Base-by-base conservation (phyloP, 2,888 invertebrate species). In the Blastobasis lacticolella region DNA sequence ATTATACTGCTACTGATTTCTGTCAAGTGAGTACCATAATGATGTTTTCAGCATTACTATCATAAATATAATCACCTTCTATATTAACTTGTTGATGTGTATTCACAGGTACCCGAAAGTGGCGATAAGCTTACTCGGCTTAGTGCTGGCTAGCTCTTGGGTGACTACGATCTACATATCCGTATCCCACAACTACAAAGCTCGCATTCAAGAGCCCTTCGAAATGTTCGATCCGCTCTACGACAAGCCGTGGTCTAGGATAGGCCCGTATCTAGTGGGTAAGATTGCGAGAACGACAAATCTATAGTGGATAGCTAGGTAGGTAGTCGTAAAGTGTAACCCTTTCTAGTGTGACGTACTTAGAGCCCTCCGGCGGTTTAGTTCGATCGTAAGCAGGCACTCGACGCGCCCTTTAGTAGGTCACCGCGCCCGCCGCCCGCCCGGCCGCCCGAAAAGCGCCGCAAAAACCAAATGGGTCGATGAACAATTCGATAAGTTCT, bases 241-340 rank as follows among this genome's bases (percentile, higher is more conserved):
- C 72, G 94, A 95, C 77, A 95, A 95, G 66, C 95, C 95, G 6
- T 95, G 95, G 95, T 90, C 94, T 57, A 89, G 95, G 64, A 92
- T 94, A 37, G 94, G 94, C 6, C 93, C 95, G 7, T 95, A 95
- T 74, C 90, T 95, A 67, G 87, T 95, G 49, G 95, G 95, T 91
- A 75, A 88, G 85, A 66, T 38, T 23, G 56, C 44, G 40, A 38
- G 9, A 23, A 23, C 23, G 23, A 23, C 23, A 3, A 23, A 23
- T 23, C 23, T 23, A 23, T 23, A 23, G 23, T 23, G 40, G 48
- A 41, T 8, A 8, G 10, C 46, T 10, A 37, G 37, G 10, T 37
- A 37, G 36, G 46, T 37, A 8, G 9, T 4, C n/a, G 4, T 46
- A 46, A 37, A 42, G 42, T 10, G n/a, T 10, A 43, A 49, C n/a